These are phyloP conservation scores for Stigmatopora argus DNA, from an alignment of 2,113 vertebrate genomes.

Conservation along the genomic window DNA sequence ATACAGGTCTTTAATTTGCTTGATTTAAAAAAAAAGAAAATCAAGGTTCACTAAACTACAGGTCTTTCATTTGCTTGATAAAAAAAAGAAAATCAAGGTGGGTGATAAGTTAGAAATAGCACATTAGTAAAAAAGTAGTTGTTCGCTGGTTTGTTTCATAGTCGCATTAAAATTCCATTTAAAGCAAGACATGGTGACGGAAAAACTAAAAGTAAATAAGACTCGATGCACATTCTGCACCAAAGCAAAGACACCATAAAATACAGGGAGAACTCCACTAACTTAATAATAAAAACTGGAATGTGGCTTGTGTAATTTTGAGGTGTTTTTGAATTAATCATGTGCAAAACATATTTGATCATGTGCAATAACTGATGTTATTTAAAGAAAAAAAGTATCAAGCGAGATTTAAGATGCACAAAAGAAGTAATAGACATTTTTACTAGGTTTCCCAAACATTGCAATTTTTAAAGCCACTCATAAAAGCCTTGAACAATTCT, in stretches of 20 bases:
- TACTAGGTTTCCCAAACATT: conserved; percentile 13
- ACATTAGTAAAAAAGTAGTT: background rate
- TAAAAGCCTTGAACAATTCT: no score
- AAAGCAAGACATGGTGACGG: background rate
- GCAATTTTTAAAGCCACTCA: conserved; percentile 16
- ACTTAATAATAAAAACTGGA: background rate
- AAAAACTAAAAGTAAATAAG: background rate
- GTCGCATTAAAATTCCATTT: conserved; percentile 1
- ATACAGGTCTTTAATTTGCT: background rate
- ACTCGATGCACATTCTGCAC: background rate
- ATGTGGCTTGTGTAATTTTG: background rate
- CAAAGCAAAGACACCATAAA: background rate
- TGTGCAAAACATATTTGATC: background rate
- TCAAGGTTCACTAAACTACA: no score
- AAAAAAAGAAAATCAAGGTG: no score
- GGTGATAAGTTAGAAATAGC: background rate
- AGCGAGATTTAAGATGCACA: background rate
- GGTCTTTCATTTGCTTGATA: no score
- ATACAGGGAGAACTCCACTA: background rate
- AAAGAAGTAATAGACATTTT: background rate
- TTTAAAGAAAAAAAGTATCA: background rate
- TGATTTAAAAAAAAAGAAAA: background rate
- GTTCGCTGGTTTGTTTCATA: background rate
- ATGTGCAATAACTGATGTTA: background rate
- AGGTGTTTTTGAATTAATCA: background rate